These are phyloP conservation scores for Acanthurus tractus DNA, from an alignment of 2,797 vertebrate genomes.

Conservation along the genomic window DNA sequence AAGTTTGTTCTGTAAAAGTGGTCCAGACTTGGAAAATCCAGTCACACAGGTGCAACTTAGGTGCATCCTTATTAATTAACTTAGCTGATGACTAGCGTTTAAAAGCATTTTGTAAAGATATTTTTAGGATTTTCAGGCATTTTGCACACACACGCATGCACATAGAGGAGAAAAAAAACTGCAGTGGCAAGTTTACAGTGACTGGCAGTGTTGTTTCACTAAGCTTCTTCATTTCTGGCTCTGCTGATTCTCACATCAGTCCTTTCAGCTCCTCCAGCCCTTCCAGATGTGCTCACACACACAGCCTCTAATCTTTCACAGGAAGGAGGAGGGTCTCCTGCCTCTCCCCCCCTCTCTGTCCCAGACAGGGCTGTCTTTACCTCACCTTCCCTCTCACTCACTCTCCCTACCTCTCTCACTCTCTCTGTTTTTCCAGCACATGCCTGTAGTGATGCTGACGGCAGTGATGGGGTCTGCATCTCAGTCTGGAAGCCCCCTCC, in stretches of 20 bases:
- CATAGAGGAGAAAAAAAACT: slow-evolving; percentile 6
- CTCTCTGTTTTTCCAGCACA: slow-evolving; percentile 66
- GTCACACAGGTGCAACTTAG: background rate
- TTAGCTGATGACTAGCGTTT: background rate
- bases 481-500: slow-evolving; percentile 38
- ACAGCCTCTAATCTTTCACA: slow-evolving; percentile 80
- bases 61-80: background rate
- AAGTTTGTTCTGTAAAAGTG: background rate
- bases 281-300: slow-evolving; percentile 79
- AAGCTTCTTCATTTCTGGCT: slow-evolving; percentile 25
- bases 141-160: slow-evolving; percentile 3
- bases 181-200: slow-evolving; percentile 29
- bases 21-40: background rate
- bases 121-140: slow-evolving; percentile 8
- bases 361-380: slow-evolving; percentile 63
- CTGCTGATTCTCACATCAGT: slow-evolving; percentile 56
- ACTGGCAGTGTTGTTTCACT: slow-evolving; percentile 26
- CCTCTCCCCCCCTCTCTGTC: slow-evolving; percentile 48
- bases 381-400: slow-evolving; percentile 69
- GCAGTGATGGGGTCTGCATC: slow-evolving; percentile 56
- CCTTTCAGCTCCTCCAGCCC: slow-evolving; percentile 61
- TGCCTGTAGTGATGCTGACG: slow-evolving; percentile 63
- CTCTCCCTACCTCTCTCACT: slow-evolving; percentile 52
- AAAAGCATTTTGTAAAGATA: slow-evolving; percentile 1
- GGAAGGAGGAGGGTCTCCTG: slow-evolving; percentile 75